Evolutionary conservation across 2,888 invertebrate genomes (phyloP).

Genomic region (Byasa hedistus): DNA sequence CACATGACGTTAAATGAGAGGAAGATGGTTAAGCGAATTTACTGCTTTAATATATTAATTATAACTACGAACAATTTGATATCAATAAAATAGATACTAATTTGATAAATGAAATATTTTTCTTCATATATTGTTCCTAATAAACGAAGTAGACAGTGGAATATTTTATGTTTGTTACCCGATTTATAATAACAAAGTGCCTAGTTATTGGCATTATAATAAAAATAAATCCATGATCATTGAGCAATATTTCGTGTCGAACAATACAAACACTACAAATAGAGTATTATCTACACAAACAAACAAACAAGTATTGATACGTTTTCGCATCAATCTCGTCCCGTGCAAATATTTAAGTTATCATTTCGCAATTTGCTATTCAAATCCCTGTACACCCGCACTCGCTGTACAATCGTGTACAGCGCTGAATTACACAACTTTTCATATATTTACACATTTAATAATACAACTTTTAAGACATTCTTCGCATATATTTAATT

Average conservation of each 20-base stretch:
- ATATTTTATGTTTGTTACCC: background rate
- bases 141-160: too few relatives aligned
- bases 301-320: conserved; percentile 12
- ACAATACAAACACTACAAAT: conserved; percentile 12
- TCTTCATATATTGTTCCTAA: background rate
- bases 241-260: conserved; percentile 3
- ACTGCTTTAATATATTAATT: too few relatives aligned
- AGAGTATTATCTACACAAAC: conserved; percentile 18
- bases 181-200: background rate
- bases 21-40: too few relatives aligned
- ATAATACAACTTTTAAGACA: too few relatives aligned
- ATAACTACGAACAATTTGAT: too few relatives aligned
- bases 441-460: background rate
- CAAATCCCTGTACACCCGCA: conserved; percentile 46
- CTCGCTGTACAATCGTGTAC: conserved; percentile 33
- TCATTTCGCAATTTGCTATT: conserved; percentile 58
- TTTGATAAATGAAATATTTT: background rate
- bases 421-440: background rate
- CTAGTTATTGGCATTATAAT: background rate
- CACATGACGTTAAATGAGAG: too few relatives aligned
- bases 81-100: too few relatives aligned
- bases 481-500: too few relatives aligned
- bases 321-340: conserved; percentile 30
- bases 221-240: conserved; percentile 4
- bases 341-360: conserved; percentile 54